Evolutionary conservation across 2,797 vertebrate genomes (phyloP), one percentile per base, ranked within the genome.

Genomic region (Hafferia zeledoni): DNA sequence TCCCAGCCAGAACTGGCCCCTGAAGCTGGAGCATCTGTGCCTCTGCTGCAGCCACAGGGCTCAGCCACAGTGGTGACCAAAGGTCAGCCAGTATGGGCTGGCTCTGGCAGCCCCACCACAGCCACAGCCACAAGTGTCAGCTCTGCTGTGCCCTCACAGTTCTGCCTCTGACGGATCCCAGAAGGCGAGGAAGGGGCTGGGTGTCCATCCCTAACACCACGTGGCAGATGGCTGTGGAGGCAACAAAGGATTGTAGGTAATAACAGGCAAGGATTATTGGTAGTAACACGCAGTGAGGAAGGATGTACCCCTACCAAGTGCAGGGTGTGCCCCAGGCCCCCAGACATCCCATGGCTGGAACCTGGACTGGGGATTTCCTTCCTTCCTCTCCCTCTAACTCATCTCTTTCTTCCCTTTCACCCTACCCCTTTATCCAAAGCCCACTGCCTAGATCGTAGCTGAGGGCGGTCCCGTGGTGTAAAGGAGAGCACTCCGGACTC

Each of bases 21-120:
- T 0, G 6, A 3, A 4, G 5, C 0, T 3, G n/a, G 1, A 11
- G 1, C 19, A 20, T 15, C 11, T 6, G 7, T n/a, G 55, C 31
- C 44, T 30, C 39, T 27, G 27, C 50, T 33, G 44, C 25, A 28
- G 64, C 41, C 19, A 30, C 3, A 1, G 50, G 23, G 68, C 39
- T 8, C 19, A 17, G 17, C 43, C 10, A 6, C 18, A 43, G 17
- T 43, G 41, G 41, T 43, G 3, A 0, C 71, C 13, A 2, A 31
- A n/a, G n/a, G 24, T 30, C 50, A 9, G 41, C 1, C 77, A 47
- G 9, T 3, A 6, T 0, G 0, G 11, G 19, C 46, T 18, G 53
- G 30, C 17, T 20, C 31, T 3, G 11, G 9, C 52, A 33, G 69
- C 52, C 57, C 27, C 39, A 18, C 18, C 23, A 12, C 17, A 16